Evolutionary conservation across 2,888 invertebrate species (phyloP), one percentile per base, ranked within the genome.

Genomic region (Trichogramma dendrolimi): DNA sequence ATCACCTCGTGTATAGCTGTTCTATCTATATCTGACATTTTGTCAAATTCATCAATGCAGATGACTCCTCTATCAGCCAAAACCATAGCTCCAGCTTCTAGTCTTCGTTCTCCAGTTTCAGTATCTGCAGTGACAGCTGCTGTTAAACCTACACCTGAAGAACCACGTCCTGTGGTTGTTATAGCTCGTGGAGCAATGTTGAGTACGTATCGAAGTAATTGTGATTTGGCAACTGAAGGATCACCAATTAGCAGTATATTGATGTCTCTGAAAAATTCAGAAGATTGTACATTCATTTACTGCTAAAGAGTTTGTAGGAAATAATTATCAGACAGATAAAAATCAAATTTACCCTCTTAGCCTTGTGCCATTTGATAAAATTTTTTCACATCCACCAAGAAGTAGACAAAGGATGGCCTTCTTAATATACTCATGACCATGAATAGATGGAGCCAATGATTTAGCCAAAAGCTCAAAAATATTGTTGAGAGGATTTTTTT

Each of bases 31-130:
- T 99, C 99, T 0, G 96, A 95, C 98, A 99, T 99, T 83, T 96
- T 94, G 82, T 99, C 99, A 80, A 99, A 99, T 82, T 99, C 99
- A 80, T 99, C 96, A 70, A 88, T 88, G 78, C 98, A 99, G 53
- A 99, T 98, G 54, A 98, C 92, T 40, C 98, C 98, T 63, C 98
- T 86, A 82, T 99, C 99, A 0, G 97, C 99, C 46, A 99, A 80
- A n/a, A 99, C 99, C 99, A 99, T 99, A 60, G 99, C 99, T 67
- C 99, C 99, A 0, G 98, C 99, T 81, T 98, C 97, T 62, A 98
- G 78, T 46, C 95, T 85, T 56, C 90, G 82, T 68, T 91, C 91
- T 1, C 93, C 95, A 2, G 95, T 94, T 75, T 99, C 99, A 61
- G 90, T 89, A 79, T 99, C 98, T 0, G 92, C 90, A 6, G 97